A percentile compares a stretch with the other conserved stretches of the same genome.
Conservation (phyloP, 2,888 invertebrate genomes). For the Nomada ruficornis region DNA sequence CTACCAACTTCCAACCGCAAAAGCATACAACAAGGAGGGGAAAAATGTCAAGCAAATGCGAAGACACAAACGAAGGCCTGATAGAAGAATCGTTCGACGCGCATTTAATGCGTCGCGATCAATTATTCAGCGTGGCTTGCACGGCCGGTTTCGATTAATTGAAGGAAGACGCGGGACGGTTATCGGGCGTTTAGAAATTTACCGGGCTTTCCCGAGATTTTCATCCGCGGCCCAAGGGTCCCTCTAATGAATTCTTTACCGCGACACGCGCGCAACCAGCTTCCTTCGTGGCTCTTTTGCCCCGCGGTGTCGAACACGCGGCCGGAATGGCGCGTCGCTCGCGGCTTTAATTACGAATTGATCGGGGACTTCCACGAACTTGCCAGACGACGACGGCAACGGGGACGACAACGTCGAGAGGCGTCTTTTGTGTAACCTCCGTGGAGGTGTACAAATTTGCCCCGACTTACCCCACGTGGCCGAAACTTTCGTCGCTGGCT, state of each 20-base stretch:
- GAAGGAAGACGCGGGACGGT: conserved; percentile 50
- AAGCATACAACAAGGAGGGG: too few relatives aligned
- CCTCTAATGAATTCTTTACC: conserved; percentile 65
- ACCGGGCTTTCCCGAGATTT: conserved; percentile 52
- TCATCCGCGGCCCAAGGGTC: conserved; percentile 45
- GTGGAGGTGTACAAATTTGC: conserved; percentile 62
- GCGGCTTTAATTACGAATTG: conserved; percentile 76
- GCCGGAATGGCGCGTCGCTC: conserved; percentile 1
- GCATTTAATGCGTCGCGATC: conserved; percentile 23
- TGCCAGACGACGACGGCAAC: conserved; percentile 54
- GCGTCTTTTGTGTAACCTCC: conserved; percentile 41
- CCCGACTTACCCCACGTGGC: background rate
- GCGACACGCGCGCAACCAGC: conserved; percentile 41
- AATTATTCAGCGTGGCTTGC: conserved; percentile 21
- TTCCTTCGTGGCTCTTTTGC: conserved; percentile 36
- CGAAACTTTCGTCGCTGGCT: conserved; percentile 6
- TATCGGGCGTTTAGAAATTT: conserved; percentile 54
- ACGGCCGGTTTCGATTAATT: conserved; percentile 45
- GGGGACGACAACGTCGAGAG: conserved; percentile 23
- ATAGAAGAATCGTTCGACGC: background rate
- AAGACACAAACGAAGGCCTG: background rate
- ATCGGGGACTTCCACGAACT: conserved; percentile 75
- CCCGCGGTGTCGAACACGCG: conserved; percentile 59
- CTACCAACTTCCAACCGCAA: background rate
- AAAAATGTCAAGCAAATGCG: background rate